Evolutionary conservation across 2,113 vertebrate species (phyloP).

Genomic region (Ailuropoda melanoleuca): DNA sequence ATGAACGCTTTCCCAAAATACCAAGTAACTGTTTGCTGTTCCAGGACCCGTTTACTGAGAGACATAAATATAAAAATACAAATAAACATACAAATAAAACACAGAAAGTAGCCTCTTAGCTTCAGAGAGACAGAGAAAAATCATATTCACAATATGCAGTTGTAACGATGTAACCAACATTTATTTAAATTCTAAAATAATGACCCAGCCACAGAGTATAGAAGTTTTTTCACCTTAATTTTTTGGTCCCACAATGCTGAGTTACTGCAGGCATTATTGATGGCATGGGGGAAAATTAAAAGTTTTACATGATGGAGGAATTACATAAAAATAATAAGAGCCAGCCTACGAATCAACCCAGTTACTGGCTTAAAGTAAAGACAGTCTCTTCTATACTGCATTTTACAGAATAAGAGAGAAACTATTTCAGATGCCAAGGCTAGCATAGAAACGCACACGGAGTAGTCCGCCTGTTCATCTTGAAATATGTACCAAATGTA

Average conservation of each 20-base stretch:
- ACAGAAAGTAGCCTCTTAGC: constrained; percentile 45
- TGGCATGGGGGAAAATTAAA: constrained; percentile 18
- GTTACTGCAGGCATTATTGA: constrained; percentile 43
- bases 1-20: constrained; percentile 81
- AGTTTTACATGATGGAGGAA: constrained; percentile 32
- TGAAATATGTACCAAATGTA: constrained; percentile 46
- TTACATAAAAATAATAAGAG: constrained; percentile 64
- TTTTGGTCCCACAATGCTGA: constrained; percentile 4
- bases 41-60: constrained; percentile 53
- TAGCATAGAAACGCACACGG: background rate
- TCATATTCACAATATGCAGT: background rate
- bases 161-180: background rate
- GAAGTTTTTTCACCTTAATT: background rate
- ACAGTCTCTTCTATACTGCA: background rate
- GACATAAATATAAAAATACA: constrained; percentile 68
- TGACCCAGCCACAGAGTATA: background rate
- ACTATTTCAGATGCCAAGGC: constrained; percentile 37
- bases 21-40: constrained; percentile 76
- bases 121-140: constrained; percentile 9
- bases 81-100: constrained; percentile 43
- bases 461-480: constrained; percentile 2
- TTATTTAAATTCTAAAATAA: constrained; percentile 54
- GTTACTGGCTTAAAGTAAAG: constrained; percentile 34
- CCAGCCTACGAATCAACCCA: background rate
- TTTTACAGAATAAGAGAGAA: constrained; percentile 41